phyloP scores from a whole-genome alignment of 2,797 vertebrate genomes.

The Pseudomugil tenellus region DNA sequence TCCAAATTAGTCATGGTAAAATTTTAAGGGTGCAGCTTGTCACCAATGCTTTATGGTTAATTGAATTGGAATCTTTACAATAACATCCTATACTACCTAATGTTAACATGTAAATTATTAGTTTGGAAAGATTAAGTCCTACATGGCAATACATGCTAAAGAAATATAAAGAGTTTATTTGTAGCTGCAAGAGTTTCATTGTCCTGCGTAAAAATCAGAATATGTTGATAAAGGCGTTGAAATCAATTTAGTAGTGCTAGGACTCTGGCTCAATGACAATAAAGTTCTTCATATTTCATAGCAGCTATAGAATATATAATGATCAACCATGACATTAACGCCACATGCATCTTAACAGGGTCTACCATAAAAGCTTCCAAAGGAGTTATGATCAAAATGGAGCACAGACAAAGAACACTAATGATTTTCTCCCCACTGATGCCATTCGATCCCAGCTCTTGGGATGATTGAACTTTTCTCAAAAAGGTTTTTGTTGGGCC shows the following conservation, averaged over 20 bases:
- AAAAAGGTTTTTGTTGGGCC: background rate
- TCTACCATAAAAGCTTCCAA: background rate
- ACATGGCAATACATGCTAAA: background rate
- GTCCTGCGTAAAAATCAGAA: background rate
- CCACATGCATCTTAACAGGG: background rate
- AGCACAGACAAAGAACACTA: background rate
- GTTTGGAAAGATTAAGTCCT: constrained; percentile 13
- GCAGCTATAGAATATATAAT: background rate
- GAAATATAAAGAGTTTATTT: background rate
- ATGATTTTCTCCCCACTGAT: background rate
- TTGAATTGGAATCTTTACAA: constrained; percentile 33
- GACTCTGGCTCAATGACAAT: too few species aligned
- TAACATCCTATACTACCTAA: constrained; percentile 10
- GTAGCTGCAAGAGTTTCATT: background rate
- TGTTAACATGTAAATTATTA: background rate
- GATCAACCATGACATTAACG: background rate
- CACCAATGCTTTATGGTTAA: constrained; percentile 30
- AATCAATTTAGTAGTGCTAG: too few species aligned
- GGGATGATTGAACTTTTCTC: background rate
- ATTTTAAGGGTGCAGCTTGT: constrained; percentile 36
- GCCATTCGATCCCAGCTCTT: background rate
- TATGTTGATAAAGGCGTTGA: background rate
- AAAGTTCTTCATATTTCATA: background rate
- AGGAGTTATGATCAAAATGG: background rate
- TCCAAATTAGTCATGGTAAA: constrained; percentile 61